A percentile compares a stretch with the other conserved stretches of the same genome.
Conservation (phyloP, 37 sponge, comb jelly and placozoan genomes). For the Cliona cf. orientalis region DNA sequence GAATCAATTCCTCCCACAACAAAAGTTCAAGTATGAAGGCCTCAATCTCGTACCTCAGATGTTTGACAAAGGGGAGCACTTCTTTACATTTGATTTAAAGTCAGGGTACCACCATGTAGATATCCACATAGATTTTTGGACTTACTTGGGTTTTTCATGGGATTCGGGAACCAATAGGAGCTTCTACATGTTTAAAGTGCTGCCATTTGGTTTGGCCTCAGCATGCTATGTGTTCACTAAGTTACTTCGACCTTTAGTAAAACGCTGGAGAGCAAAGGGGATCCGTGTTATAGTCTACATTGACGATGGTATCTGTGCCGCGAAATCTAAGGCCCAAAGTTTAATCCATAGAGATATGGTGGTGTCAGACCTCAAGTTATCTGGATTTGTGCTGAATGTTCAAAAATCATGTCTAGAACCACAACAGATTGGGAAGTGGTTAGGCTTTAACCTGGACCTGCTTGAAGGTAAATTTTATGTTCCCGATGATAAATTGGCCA, state of each 20-base stretch:
- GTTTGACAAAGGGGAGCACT: neutral
- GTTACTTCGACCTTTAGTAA: neutral
- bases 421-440: neutral
- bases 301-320: neutral
- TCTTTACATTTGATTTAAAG: neutral
- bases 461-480: neutral
- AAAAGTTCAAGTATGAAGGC: neutral
- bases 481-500: neutral
- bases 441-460: neutral
- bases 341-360: neutral
- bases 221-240: neutral
- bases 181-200: neutral
- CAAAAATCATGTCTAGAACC: neutral
- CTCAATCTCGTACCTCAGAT: neutral
- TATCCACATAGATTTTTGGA: neutral
- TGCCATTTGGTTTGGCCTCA: neutral
- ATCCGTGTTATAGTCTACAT: neutral
- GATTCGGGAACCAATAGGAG: neutral
- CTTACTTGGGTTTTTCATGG: neutral
- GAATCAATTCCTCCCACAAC: neutral
- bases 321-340: neutral
- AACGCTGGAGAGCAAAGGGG: neutral
- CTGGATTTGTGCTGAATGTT: neutral
- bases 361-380: neutral
- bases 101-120: neutral